Evolutionary conservation across 2,113 vertebrate species (phyloP).

Genomic region (Panthera leo): DNA sequence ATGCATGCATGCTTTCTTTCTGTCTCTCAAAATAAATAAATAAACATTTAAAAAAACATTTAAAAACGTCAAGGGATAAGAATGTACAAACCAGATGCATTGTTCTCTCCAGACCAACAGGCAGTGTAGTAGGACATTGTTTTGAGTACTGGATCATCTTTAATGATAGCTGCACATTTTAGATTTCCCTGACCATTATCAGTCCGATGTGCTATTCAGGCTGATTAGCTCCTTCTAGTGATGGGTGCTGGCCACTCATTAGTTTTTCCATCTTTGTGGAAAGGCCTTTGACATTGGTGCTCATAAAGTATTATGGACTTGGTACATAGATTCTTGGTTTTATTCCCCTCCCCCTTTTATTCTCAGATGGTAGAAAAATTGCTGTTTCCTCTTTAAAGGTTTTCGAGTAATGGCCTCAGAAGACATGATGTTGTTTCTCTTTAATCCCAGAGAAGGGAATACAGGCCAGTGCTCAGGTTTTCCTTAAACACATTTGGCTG

Average conservation of each 20-base stretch:
- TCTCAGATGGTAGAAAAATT: not conserved
- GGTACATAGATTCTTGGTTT: not conserved
- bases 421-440: not conserved
- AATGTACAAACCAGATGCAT: not conserved
- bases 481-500: not conserved
- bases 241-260: not conserved
- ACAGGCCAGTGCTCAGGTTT: not conserved
- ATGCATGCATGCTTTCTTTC: not conserved
- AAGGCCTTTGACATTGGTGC: not conserved
- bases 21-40: not conserved
- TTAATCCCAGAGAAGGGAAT: not conserved
- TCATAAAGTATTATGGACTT: not conserved
- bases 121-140: not conserved
- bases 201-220: not conserved
- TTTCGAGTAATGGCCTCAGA: not conserved
- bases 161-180: not conserved
- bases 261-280: not conserved
- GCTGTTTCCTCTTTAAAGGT: not conserved
- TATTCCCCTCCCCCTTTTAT: not conserved
- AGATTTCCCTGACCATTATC: not conserved
- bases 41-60: not conserved
- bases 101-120: not conserved
- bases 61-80: not conserved
- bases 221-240: not conserved
- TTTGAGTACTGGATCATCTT: not conserved